Evolutionary conservation across 2,888 invertebrate species (phyloP).

Genomic region (Therioaphis trifolii): DNA sequence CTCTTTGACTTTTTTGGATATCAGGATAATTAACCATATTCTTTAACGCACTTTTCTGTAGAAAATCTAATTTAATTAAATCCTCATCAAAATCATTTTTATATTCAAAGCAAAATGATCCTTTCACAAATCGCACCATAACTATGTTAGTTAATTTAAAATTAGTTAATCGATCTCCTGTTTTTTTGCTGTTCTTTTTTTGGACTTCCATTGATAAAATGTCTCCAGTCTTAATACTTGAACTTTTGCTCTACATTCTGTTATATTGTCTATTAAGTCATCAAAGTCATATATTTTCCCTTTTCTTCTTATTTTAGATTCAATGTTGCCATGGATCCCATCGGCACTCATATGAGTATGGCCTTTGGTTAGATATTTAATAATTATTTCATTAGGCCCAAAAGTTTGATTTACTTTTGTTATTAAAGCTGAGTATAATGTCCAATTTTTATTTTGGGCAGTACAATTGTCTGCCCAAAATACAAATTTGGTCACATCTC

Average conservation of each 20-base stretch:
- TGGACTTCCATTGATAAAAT: neutral
- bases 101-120: no score
- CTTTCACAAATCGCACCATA: neutral
- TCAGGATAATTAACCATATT: neutral
- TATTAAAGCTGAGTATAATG: neutral
- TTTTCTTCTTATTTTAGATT: no score
- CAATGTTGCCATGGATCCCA: no score
- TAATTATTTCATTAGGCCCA: neutral
- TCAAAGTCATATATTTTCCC: no score
- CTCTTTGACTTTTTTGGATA: neutral
- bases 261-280: no score
- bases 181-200: neutral
- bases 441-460: slow-evolving; percentile 9
- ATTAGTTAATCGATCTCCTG: neutral
- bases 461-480: neutral
- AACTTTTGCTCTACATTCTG: neutral
- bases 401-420: neutral
- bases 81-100: neutral
- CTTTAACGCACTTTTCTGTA: neutral
- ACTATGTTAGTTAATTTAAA: neutral
- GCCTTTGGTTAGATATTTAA: no score
- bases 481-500: neutral
- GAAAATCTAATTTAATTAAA: neutral
- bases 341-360: no score
- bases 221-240: neutral